phyloP scores from a whole-genome alignment of 92 coral and sea anemone species.

The Umimayanthus chanpuru region DNA sequence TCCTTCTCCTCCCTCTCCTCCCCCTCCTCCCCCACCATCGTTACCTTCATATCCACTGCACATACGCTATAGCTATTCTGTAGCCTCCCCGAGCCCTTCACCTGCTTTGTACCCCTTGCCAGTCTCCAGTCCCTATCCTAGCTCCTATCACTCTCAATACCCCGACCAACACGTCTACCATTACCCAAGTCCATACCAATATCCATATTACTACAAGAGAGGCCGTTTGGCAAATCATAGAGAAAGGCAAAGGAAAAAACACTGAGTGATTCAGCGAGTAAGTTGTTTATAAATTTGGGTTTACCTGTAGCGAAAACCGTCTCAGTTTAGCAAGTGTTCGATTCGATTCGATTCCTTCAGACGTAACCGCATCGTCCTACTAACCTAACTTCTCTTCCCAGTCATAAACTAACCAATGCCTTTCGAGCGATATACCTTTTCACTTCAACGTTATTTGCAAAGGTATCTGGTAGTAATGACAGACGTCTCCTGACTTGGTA shows the following conservation, averaged over 20 bases:
- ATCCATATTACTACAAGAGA: slow-evolving; percentile 26
- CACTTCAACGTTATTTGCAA: too few relatives aligned
- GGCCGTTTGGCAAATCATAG: slow-evolving; percentile 6
- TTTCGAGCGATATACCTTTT: too few relatives aligned
- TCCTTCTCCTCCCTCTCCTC: neutral
- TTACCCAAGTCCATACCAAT: slow-evolving; percentile 1
- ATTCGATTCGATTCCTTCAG: neutral
- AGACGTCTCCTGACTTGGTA: neutral
- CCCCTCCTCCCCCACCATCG: neutral
- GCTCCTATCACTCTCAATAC: neutral
- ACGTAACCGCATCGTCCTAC: neutral
- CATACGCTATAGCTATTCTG: slow-evolving; percentile 2
- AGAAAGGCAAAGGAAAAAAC: slow-evolving; percentile 14
- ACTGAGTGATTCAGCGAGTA: slow-evolving; percentile 9
- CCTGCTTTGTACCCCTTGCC: neutral
- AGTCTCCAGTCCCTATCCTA: neutral
- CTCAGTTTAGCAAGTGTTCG: neutral
- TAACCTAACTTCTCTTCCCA: neutral
- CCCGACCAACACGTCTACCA: neutral
- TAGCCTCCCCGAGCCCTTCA: slow-evolving; percentile 3
- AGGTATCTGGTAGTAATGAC: neutral
- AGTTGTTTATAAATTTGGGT: neutral
- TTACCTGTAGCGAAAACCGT: neutral
- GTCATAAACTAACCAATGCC: neutral
- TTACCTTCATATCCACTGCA: slow-evolving; percentile 7